Base-by-base conservation (phyloP, 2,797 vertebrate species). In the Mallotus villosus region DNA sequence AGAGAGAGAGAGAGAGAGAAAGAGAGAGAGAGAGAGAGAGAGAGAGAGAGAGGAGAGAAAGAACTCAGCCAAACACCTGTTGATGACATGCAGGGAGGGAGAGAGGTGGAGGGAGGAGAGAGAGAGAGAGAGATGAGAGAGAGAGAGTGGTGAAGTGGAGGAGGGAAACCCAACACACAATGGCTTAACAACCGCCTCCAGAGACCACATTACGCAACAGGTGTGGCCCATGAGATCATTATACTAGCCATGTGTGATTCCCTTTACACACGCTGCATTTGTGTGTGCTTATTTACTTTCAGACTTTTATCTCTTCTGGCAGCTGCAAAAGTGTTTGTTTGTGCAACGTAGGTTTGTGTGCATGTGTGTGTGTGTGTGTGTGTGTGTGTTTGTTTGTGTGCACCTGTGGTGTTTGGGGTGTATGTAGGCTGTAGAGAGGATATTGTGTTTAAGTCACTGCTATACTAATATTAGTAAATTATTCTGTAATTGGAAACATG, bases 161-260 rank as follows among this genome's bases (percentile, higher is more conserved):
- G 24, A 46, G 64, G 32, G 68, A 62, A 64, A 80, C 63, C 64
- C 58, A 67, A 80, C 67, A 64, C 67, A 49, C 25, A 41, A 51
- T 17, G 21, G 68, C 58, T 61, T 61, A 61, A 41, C 37, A 2
- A 19, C 37, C 34, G 46, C 27, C 63, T 64, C 41, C 46, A 66
- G 64, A 19, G 66, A 37, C 21, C 12, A 53, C 41, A 63, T 82
- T 83, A 78, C 65, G 68, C 81, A 86, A 81, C 65, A 9, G 37
- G 72, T 21, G 6, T 27, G 41, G 24, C 65, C 64, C 58, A 46
- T 46, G 69, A 80, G 74, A 82, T 68, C 19, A 58, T 82, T 75
- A 81, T 78, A 64, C 9, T 53, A 75, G 59, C 66, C 53, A n/a
- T 68, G 34, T 27, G 66, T 29, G 25, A 41, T 46, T 55, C 51